Evolutionary conservation across 2,888 invertebrate species (phyloP), one percentile per base, ranked within the genome.

Genomic region (Polydrusus cervinus): DNA sequence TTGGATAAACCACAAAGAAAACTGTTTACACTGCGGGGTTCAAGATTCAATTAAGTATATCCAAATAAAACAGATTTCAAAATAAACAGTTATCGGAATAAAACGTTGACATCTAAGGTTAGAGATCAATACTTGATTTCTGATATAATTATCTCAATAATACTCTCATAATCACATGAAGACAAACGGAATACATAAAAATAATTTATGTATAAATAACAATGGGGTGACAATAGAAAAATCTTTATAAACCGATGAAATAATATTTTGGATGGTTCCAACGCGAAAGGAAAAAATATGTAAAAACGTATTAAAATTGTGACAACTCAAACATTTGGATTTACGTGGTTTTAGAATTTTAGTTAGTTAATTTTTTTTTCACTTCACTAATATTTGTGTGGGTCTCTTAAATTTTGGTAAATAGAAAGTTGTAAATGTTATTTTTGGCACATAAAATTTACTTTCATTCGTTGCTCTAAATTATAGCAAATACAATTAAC

Each of bases 1-100:
- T 49, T 14, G 49, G 34, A 34, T 34, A 10, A 16, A 51, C 18
- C 13, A 25, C 53, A 53, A 53, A 53, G 53, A 34, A 34, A 14
- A 49, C 14, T 49, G n/a, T 30, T 53, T 25, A 25, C 0, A 53
- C 7, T 5, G 30, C 10, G 49, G 13, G 10, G 62, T 62, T 62
- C 45, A 45, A 62, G 45, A 62, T 62, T 45, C 20, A 25, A 62
- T 43, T 10, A 20, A 45, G 40, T 62, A 62, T 40, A 62, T 43
- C 43, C 45, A 62, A 62, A 62, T 25, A 45, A 8, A 62, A 62
- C 38, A 25, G 62, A 62, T 45, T 62, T 40, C 20, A 45, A 62
- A 62, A 45, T 62, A 62, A 62, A 62, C 43, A 62, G 45, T 62
- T 62, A 62, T 62, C 45, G 13, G n/a, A 20, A 45, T 20, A 25